Evolutionary conservation across 2,113 vertebrate genomes (phyloP), one percentile per base, ranked within the genome.

Genomic region (Alosa alosa): DNA sequence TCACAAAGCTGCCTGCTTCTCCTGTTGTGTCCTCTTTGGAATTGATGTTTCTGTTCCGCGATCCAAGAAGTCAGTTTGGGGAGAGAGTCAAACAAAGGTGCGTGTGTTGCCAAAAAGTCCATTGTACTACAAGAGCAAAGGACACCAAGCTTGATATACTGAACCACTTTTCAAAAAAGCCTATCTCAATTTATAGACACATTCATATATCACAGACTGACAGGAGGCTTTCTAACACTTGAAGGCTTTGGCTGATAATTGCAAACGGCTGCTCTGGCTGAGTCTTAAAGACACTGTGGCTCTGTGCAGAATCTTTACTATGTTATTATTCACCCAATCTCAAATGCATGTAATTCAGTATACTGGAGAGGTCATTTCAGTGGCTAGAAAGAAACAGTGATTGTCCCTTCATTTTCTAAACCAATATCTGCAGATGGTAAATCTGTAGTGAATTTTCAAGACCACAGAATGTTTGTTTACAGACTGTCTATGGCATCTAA

Each of bases 21-120:
- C 90, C 90, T 93, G 90, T 94, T 94, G 91, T 92, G 92, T 92
- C 93, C 94, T 94, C 92, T 89, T 93, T 90, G 93, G 91, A 92
- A 94, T 91, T 92, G 92, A 89, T 91, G 89, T 93, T 90, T 93
- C 91, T 92, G 91, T 93, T 90, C 88, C 91, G 92, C 92, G 93
- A 94, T 93, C 90, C 91, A 93, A 93, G 93, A 88, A 93, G 92
- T 93, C 93, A 93, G 90, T 91, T 93, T 91, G 92, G 91, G 91
- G 92, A 93, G 92, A 88, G 86, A 85, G 88, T 93, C 93, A 91
- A 90, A 90, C 92, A 92, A 89, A 91, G 86, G 91, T 88, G 55
- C 89, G 88, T 90, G 92, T 91, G 92, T 93, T 94, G 91, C 93
- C 93, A 93, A 92, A 91, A 94, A 92, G 93, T 93, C 90, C 92